Percentiles rank a stretch among this genome's conserved stretches.
Evolutionary conservation across 2,888 invertebrate species (phyloP).

Genomic region (Isoperla grammatica): DNA sequence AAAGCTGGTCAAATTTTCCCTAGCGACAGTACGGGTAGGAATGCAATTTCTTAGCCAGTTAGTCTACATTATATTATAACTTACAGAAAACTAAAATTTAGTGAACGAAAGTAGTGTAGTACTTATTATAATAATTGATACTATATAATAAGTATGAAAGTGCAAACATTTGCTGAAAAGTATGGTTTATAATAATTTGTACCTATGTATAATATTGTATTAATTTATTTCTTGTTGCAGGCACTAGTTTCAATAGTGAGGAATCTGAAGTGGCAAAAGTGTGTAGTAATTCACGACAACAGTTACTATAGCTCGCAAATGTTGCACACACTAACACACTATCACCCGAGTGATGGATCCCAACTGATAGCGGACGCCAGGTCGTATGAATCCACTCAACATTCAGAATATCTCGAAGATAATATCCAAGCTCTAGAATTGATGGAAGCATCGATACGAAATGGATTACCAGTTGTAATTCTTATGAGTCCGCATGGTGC

Average conservation of each 20-base stretch:
- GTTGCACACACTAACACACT: constrained; percentile 23
- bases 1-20: no score
- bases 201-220: no score
- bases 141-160: no score
- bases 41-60: no score
- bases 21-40: no score
- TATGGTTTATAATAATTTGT: no score
- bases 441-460: background rate
- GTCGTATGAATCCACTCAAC: background rate
- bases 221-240: constrained; percentile 21
- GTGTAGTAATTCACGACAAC: constrained; percentile 28
- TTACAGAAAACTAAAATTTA: no score
- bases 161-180: no score
- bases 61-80: no score
- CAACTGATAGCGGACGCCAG: constrained; percentile 17
- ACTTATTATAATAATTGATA: no score
- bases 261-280: constrained; percentile 31
- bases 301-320: constrained; percentile 30
- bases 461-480: background rate
- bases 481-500: constrained; percentile 10
- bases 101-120: no score
- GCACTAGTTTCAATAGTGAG: constrained; percentile 30
- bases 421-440: background rate
- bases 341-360: constrained; percentile 16
- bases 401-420: background rate